Conservation (phyloP, 1,140 invertebrate genomes). For the Drosophila funebris region DNA sequence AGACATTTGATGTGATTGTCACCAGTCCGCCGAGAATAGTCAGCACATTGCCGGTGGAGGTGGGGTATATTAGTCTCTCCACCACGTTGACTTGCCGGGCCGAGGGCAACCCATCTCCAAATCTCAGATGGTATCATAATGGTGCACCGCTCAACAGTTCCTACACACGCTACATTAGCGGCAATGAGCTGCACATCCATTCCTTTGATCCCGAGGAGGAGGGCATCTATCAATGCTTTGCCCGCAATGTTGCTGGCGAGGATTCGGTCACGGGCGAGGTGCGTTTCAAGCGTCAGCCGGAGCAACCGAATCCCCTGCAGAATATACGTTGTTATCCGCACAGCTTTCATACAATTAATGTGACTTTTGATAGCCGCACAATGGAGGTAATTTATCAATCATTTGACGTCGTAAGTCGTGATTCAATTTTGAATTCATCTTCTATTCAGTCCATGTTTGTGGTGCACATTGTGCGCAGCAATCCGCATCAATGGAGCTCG, state of each 20-base stretch:
- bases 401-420: neutral
- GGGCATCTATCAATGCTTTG: constrained; percentile 83
- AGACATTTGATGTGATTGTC: constrained; percentile 74
- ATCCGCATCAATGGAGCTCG: constrained; percentile 75
- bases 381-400: constrained; percentile 47
- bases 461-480: constrained; percentile 73
- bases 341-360: constrained; percentile 78
- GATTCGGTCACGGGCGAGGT: constrained; percentile 68
- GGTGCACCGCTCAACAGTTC: constrained; percentile 69
- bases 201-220: constrained; percentile 79
- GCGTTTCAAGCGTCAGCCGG: constrained; percentile 60
- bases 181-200: constrained; percentile 70
- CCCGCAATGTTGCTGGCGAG: constrained; percentile 76
- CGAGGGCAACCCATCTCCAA: constrained; percentile 72
- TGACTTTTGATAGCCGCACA: constrained; percentile 73
- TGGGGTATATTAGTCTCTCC: constrained; percentile 61
- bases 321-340: constrained; percentile 82
- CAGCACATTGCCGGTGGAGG: constrained; percentile 55
- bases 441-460: constrained; percentile 67
- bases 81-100: constrained; percentile 65
- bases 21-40: constrained; percentile 69
- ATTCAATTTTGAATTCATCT: neutral
- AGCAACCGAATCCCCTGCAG: constrained; percentile 63
- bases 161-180: constrained; percentile 75
- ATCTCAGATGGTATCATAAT: constrained; percentile 78